Evolutionary conservation across 2,797 vertebrate genomes (phyloP), one percentile per base, ranked within the genome.

Genomic region (Schizothorax lantsangensis): DNA sequence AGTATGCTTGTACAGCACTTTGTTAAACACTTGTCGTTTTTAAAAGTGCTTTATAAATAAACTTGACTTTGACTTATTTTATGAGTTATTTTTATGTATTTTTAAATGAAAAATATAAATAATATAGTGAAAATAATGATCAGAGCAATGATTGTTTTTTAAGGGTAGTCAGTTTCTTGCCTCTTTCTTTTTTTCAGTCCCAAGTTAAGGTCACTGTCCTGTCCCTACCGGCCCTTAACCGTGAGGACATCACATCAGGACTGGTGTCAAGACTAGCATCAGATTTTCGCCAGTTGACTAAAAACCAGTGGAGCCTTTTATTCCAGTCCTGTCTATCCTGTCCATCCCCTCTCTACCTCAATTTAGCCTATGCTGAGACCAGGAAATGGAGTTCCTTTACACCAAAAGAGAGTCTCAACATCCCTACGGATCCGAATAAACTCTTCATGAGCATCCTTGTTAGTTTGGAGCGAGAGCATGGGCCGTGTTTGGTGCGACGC

Each of bases 321-420:
- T n/a, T 91, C 21, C 89, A 90, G 88, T 91, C 92, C 15, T 95
- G 95, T 77, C 43, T 81, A 43, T 90, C 89, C 59, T 94, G 94
- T 82, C 94, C 94, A 49, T 86, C 86, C 17, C 94, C 94, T 79
- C 89, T 95, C 21, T 95, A 93, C 89, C 62, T 94, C 79, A 89
- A 89, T 38, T 82, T 88, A 43, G 93, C 93, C 57, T 95, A 94
- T 82, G 85, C 81, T 38, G 93, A 95, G 86, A 93, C 91, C 85
- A 88, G 10, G 36, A 79, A 78, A 62, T 95, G 94, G 95, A 90
- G 88, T n/a, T 95, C 95, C 40, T 95, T 89, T 82, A 88, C 88
- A 9, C 33, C 85, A 52, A 88, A 87, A n/a, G 73, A 38, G 30
- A 89, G 91, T 74, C 80, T 94, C 15, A 86, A 52, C 68, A 91